These are phyloP conservation scores for Hippoglossus stenolepis DNA, from an alignment of 2,113 vertebrate genomes.

Conservation along the genomic window DNA sequence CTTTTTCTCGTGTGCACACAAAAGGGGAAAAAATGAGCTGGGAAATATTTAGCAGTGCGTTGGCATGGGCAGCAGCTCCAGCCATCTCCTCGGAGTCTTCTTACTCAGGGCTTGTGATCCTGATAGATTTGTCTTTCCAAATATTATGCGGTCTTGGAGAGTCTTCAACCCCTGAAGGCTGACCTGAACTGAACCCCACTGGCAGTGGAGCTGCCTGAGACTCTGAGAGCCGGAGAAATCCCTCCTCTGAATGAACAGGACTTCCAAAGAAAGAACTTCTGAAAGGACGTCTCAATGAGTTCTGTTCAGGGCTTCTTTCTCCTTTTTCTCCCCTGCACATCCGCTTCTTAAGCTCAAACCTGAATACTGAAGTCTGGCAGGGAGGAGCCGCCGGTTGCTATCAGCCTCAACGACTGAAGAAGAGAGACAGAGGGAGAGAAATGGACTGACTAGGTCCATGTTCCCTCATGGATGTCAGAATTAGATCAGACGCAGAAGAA, in stretches of 20 bases:
- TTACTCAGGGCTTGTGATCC: constrained; percentile 35
- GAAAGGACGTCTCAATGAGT: constrained; percentile 42
- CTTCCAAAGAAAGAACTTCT: constrained; percentile 39
- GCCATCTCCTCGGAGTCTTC: constrained; percentile 31
- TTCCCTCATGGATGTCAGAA: constrained; percentile 25
- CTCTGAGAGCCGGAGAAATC: constrained; percentile 38
- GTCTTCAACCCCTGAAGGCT: constrained; percentile 14
- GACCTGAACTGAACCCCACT: constrained; percentile 57
- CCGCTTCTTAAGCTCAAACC: constrained; percentile 27
- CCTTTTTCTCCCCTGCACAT: constrained; percentile 8
- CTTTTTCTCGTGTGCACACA: background rate
- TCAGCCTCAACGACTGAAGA: constrained; percentile 27
- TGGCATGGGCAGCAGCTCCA: constrained; percentile 8
- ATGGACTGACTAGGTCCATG: constrained; percentile 37
- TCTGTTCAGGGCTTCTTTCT: constrained; percentile 26
- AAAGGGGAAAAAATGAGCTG: background rate
- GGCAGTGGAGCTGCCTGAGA: constrained; percentile 19
- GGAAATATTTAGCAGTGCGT: constrained; percentile 19
- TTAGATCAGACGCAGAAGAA: constrained; percentile 13
- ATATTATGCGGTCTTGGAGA: constrained; percentile 38
- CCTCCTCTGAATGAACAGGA: constrained; percentile 34
- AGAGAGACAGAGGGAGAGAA: constrained; percentile 31
- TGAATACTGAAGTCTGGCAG: constrained; percentile 30
- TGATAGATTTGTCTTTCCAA: constrained; percentile 40
- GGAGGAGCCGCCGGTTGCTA: constrained; percentile 3